These are phyloP conservation scores for Turritopsis dohrnii DNA, from an alignment of 30 jellyfish, hydroid and myxozoan genomes.

Conservation along the genomic window DNA sequence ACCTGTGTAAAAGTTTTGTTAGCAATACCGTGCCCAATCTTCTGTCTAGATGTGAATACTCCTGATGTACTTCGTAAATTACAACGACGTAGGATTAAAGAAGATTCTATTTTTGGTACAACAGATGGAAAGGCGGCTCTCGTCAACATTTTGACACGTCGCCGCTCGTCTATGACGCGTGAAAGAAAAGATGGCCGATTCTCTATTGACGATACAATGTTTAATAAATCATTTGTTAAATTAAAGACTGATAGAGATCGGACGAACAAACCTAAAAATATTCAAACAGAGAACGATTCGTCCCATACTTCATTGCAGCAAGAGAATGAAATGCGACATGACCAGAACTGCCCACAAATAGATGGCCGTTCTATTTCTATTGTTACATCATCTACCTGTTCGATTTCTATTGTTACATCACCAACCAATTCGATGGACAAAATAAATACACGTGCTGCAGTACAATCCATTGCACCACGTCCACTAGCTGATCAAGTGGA, in stretches of 20 bases:
- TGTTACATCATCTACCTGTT: neutral
- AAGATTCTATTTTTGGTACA: slow-evolving; percentile 18
- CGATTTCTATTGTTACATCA: neutral
- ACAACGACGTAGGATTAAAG: slow-evolving; percentile 3
- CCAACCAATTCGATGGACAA: neutral
- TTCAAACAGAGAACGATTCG: neutral
- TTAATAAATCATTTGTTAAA: neutral
- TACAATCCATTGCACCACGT: neutral
- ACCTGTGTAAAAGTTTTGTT: too few species aligned
- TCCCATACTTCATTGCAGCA: neutral
- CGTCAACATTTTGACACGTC: slow-evolving; percentile 6
- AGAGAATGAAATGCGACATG: neutral
- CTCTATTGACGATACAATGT: neutral
- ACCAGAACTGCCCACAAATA: neutral
- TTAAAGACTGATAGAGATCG: neutral
- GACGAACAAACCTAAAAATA: neutral
- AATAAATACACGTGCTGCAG: neutral
- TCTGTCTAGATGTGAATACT: neutral
- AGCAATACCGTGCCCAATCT: neutral
- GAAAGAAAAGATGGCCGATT: neutral
- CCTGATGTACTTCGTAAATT: neutral
- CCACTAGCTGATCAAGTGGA: neutral
- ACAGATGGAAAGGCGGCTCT: slow-evolving; percentile 13
- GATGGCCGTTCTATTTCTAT: neutral
- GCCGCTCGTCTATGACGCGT: neutral